Evolutionary conservation across 2,888 invertebrate species (phyloP).

Genomic region (Zelleria hepariella): DNA sequence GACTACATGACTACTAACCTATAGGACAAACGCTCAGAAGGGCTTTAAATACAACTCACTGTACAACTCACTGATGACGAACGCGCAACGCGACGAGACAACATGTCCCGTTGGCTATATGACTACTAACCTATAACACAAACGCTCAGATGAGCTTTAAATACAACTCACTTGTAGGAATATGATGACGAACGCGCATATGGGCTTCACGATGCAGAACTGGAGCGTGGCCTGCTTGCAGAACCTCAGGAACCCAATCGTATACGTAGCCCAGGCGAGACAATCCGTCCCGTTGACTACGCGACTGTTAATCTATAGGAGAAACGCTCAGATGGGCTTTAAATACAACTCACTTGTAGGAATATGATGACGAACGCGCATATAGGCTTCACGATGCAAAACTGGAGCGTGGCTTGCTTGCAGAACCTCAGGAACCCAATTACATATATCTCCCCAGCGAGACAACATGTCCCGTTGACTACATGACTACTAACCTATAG

Average conservation of each 20-base stretch:
- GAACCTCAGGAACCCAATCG: constrained; percentile 98
- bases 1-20: too few relatives aligned
- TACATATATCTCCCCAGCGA: constrained; percentile 90
- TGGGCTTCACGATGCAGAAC: constrained; percentile 98
- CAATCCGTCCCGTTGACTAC: constrained; percentile 99
- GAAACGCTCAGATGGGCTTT: too few relatives aligned
- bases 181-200: constrained; percentile 98
- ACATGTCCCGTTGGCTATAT: too few relatives aligned
- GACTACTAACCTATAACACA: too few relatives aligned
- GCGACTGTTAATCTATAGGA: too few relatives aligned
- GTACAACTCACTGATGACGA: constrained; percentile 96
- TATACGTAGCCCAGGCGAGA: constrained; percentile 93
- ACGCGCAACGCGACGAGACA: constrained; percentile 97
- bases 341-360: too few relatives aligned
- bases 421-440: constrained; percentile 98
- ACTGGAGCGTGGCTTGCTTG: constrained; percentile 99
- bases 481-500: too few relatives aligned
- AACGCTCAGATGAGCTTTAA: not conserved
- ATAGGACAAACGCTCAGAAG: not conserved
- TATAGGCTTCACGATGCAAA: constrained; percentile 97
- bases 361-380: constrained; percentile 99
- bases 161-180: constrained; percentile 78
- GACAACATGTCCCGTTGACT: too few relatives aligned
- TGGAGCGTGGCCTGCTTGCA: constrained; percentile 99
- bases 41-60: constrained; percentile 28